Evolutionary conservation across 2,113 vertebrate species (phyloP), one percentile per base, ranked within the genome.

Genomic region (Syngnathus typhle): DNA sequence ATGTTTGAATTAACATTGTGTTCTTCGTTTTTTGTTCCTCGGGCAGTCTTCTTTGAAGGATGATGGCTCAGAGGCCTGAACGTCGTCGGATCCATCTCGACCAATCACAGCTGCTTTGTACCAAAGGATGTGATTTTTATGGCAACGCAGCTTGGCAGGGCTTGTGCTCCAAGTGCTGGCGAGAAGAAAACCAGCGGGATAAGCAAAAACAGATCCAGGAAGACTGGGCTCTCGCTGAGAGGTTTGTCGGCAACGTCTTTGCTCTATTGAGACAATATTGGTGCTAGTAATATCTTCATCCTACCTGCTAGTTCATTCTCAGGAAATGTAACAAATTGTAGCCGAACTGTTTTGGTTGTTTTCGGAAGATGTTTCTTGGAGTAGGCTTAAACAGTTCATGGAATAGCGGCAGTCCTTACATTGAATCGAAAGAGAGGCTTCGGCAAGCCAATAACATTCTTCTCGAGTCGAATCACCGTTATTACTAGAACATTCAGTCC

Each of bases 81-180:
- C 92, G 94, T 68, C 84, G 95, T 59, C 94, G 94, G 56, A 96
- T 99, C 88, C 94, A 95, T 39, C 90, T 98, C 77, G 96, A 98
- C 83, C 95, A 96, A 78, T 98, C 96, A 0, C 94, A 98, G 66
- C 90, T 99, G 21, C 92, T 96, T 5, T 99, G 97, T 88, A 98
- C 89, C 81, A 98, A 95, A 84, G 96, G 97, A 89, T 98, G 96
- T 63, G 95, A 94, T 72, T 99, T 95, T 91, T 99, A 95, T 58
- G 97, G 97, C 77, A 98, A 98, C 82, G 88, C 92, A 4, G 92
- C 91, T 13, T 98, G 95, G 95, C 93, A 95, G 70, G 96, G 96
- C 5, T 93, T 95, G 65, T 99, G 96, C 85, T 99, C 97, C 70
- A 96, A 95, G 83, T 99, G 97, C 85, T 98, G 94, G 94, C 88